Percentiles rank a stretch among this genome's conserved stretches.
phyloP scores from a whole-genome alignment of 1,140 invertebrate species.

The Eurosta solidaginis region DNA sequence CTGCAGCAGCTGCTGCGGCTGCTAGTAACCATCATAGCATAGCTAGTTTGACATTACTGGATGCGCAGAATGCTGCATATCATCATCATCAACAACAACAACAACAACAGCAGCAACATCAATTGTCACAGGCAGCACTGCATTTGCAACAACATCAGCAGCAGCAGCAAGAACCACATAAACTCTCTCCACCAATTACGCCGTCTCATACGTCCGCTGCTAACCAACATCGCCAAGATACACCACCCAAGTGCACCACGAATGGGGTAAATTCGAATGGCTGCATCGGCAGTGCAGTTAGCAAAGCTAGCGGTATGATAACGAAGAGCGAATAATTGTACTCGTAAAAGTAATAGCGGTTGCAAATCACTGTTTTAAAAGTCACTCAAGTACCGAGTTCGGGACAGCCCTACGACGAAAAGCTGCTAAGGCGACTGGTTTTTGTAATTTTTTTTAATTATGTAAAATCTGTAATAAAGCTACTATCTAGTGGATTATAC shows the following conservation, averaged over 20 bases:
- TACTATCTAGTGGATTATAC: too few relatives aligned
- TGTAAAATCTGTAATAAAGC: too few relatives aligned
- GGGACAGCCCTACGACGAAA: too few relatives aligned
- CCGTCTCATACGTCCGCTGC: conserved; percentile 39
- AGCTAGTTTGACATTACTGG: background rate
- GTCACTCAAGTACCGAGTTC: too few relatives aligned
- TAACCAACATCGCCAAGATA: conserved; percentile 29
- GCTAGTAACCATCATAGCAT: conserved; percentile 3
- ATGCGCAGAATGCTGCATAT: conserved; percentile 6
- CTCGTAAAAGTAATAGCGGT: background rate
- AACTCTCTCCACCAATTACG: conserved; percentile 53
- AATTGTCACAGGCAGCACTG: conserved; percentile 28
- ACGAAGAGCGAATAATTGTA: conserved; percentile 32
- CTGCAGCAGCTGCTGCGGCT: background rate
- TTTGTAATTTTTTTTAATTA: too few relatives aligned
- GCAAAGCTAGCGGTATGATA: background rate
- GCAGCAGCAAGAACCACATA: conserved; percentile 41
- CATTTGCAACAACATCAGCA: conserved; percentile 34
- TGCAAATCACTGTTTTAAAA: background rate
- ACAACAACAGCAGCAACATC: conserved; percentile 36
- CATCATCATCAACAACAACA: conserved; percentile 25
- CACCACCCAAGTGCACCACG: conserved; percentile 7
- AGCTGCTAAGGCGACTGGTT: too few relatives aligned
- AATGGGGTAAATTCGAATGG: too few relatives aligned
- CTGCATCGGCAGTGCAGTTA: background rate